Evolutionary conservation across 1,140 invertebrate species (phyloP), one percentile per base, ranked within the genome.

Genomic region (Stegodyphus mimosarum): DNA sequence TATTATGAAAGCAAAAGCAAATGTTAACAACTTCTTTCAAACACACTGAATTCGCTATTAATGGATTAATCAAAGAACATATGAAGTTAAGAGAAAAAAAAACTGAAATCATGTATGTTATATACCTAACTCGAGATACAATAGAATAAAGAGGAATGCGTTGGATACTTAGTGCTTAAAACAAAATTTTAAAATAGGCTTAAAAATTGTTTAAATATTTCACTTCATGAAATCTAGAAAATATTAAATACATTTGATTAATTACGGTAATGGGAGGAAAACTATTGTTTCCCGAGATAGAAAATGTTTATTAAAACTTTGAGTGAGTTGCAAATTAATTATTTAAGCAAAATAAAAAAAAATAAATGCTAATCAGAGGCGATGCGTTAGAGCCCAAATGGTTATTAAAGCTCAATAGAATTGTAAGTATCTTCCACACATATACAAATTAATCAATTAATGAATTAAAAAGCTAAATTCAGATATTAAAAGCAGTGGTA

Each of bases 381-480:
- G 49, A 51, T 51, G 60, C n/a, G 80, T 83, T 83, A 83, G 70
- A 81, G 53, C 53, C 69, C 17, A 33, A 49, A 70, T 60, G 17
- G 63, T 55, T 71, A 51, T 80, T 73, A 74, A 74, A 83, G 70
- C 70, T 74, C 17, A 83, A 66, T 64, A 17, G 51, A 52, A 73
- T 74, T 52, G 49, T 33, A 64, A 74, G 49, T 10, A 63, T 49
- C 53, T 33, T 33, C 33, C 33, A 33, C 33, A 33, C 33, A 15
- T 10, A 60, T 10, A 60, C 15, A 71, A 6, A 71, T 49, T 49
- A 81, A 72, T 60, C 55, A 78, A 52, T 64, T 76, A 71, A 71
- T 78, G 18, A 33, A 83, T 66, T 9, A 10, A 10, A 60, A 60
- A 60, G 55, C 55, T 10, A 15, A 10, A 60, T 17, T 53, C 69